Conservation (phyloP, 2,888 invertebrate species). For the Tenthredo mesomela region DNA sequence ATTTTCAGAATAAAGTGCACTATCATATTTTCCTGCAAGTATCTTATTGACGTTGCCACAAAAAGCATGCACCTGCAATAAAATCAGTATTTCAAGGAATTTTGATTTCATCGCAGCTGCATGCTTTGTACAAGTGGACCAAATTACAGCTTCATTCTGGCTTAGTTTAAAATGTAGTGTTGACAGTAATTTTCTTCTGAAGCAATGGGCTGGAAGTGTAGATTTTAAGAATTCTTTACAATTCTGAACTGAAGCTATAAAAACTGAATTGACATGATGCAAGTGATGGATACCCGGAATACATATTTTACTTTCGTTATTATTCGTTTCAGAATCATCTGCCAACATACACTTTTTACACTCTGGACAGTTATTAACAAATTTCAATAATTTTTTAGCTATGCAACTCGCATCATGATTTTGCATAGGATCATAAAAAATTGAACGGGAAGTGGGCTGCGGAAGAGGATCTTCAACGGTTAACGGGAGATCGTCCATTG, state of each 20-base stretch:
- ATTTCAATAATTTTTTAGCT: background rate
- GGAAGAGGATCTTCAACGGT: background rate
- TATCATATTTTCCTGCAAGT: slow-evolving; percentile 9
- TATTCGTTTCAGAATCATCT: background rate
- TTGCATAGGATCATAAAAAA: background rate
- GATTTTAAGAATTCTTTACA: slow-evolving; percentile 7
- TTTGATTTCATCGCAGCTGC: slow-evolving; percentile 13
- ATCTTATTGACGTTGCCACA: background rate
- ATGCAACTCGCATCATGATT: background rate
- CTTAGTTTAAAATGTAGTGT: background rate
- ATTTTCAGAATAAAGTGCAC: slow-evolving; percentile 1
- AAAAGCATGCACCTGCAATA: slow-evolving; percentile 12
- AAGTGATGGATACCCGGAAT: background rate
- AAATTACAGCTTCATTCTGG: background rate
- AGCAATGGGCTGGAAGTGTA: background rate
- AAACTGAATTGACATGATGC: background rate
- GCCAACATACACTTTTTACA: slow-evolving; percentile 10
- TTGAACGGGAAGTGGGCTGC: background rate
- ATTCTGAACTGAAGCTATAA: background rate
- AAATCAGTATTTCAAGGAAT: slow-evolving; percentile 5
- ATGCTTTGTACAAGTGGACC: background rate
- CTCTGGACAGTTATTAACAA: background rate
- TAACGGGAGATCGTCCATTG: slow-evolving; percentile 5
- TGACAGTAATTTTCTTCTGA: background rate
- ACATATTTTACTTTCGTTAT: background rate